Conservation (phyloP, 2,888 invertebrate species). For the Cyrtodaria siliqua region DNA sequence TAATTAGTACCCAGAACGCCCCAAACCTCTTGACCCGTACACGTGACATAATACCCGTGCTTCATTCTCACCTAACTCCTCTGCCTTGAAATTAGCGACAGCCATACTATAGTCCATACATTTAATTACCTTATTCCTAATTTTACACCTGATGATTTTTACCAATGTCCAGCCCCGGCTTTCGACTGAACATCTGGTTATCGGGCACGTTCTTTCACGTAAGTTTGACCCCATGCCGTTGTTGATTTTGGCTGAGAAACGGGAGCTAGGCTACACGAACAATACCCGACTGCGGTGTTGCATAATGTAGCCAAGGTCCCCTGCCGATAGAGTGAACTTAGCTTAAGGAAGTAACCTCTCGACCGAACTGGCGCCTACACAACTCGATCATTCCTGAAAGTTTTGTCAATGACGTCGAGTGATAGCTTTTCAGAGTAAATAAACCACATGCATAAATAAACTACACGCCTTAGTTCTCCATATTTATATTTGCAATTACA, state of each 20-base stretch:
- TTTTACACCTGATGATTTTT: slow-evolving; percentile 15
- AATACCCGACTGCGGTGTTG: slow-evolving; percentile 6
- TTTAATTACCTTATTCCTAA: slow-evolving; percentile 21
- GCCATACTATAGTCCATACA: no score
- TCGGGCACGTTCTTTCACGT: not conserved
- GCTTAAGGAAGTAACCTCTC: no score
- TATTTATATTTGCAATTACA: no score
- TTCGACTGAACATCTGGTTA: slow-evolving; percentile 1
- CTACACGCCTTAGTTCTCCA: no score
- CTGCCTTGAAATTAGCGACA: slow-evolving; percentile 6
- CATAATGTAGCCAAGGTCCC: not conserved
- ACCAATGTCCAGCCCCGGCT: slow-evolving; percentile 4
- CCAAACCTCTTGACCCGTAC: not conserved
- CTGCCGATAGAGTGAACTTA: no score
- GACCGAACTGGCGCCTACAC: no score
- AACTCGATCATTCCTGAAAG: no score
- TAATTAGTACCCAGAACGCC: no score
- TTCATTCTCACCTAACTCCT: not conserved
- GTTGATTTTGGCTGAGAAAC: not conserved
- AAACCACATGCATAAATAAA: no score
- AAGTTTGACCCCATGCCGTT: not conserved
- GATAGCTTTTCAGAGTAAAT: no score
- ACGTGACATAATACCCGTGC: slow-evolving; percentile 1
- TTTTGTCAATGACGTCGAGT: no score
- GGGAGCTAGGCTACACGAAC: not conserved